These are phyloP conservation scores for Ceratothoa steindachneri DNA, from an alignment of 2,888 invertebrate genomes.

Conservation along the genomic window DNA sequence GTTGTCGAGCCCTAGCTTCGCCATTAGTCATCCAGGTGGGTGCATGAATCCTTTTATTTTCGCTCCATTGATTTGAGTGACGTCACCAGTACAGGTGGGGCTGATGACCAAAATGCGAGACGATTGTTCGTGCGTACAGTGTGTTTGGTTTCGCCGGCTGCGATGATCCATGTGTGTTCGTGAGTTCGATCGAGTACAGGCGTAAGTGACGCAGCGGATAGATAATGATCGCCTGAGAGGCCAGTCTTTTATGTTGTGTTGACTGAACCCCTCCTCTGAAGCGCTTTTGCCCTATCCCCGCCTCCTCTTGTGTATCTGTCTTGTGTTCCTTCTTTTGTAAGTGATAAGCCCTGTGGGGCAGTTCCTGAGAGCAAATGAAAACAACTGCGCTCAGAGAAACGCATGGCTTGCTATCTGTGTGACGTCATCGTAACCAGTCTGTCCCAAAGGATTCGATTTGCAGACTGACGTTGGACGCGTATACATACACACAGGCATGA, in stretches of 20 bases:
- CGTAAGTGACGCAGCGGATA: background rate
- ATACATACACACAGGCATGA: too few species aligned
- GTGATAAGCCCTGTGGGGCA: background rate
- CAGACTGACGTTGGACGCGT: too few species aligned
- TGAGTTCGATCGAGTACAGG: background rate
- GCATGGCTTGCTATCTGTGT: background rate
- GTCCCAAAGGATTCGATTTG: background rate
- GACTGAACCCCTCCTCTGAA: background rate
- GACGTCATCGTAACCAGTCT: background rate
- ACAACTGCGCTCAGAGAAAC: background rate
- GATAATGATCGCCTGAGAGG: background rate
- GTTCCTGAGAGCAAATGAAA: background rate
- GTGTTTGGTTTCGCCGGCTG: too few species aligned
- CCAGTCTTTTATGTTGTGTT: background rate
- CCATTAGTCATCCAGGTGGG: background rate
- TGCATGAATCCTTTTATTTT: background rate
- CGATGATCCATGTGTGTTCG: background rate
- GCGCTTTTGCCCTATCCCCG: too few species aligned
- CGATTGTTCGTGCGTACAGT: background rate
- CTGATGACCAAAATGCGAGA: too few species aligned
- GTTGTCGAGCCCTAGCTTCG: too few species aligned
- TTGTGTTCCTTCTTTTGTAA: too few species aligned
- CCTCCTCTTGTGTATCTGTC: too few species aligned
- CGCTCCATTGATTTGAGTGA: background rate
- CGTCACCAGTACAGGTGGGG: background rate